Conservation (phyloP, 2,797 vertebrate genomes). For the Coregonus ussuriensis region DNA sequence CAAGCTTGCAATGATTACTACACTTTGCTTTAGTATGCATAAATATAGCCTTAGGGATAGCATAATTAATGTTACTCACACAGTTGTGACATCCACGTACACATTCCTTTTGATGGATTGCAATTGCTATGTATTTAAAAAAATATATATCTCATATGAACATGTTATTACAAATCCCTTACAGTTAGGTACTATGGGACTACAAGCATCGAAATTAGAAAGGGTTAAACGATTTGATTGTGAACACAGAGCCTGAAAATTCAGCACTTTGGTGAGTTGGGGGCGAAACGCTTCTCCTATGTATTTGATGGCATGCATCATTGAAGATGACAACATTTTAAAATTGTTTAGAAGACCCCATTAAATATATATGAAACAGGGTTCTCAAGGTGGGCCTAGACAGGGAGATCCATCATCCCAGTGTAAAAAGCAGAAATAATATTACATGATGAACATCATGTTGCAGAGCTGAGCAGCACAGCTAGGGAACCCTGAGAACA, state of each 20-base stretch:
- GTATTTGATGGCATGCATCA: slow-evolving; percentile 77
- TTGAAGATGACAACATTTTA: slow-evolving; percentile 81
- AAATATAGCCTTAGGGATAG: slow-evolving; percentile 45
- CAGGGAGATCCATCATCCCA: slow-evolving; percentile 79
- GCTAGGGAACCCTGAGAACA: slow-evolving; percentile 55
- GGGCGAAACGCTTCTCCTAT: slow-evolving; percentile 50
- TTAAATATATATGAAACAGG: slow-evolving; percentile 80
- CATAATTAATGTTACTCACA: slow-evolving; percentile 66
- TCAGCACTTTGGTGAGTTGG: slow-evolving; percentile 52
- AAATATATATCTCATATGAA: slow-evolving; percentile 57
- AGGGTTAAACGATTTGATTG: slow-evolving; percentile 61
- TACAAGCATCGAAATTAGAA: slow-evolving; percentile 46
- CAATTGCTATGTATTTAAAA: slow-evolving; percentile 57
- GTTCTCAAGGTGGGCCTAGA: slow-evolving; percentile 77
- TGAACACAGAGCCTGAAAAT: slow-evolving; percentile 58
- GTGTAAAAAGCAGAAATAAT: slow-evolving; percentile 74
- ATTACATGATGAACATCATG: slow-evolving; percentile 76
- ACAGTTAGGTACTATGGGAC: slow-evolving; percentile 37
- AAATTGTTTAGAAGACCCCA: slow-evolving; percentile 78
- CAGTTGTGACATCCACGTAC: slow-evolving; percentile 47
- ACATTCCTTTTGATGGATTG: slow-evolving; percentile 50
- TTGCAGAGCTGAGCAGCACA: slow-evolving; percentile 38
- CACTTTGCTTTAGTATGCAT: slow-evolving; percentile 57
- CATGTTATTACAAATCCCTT: slow-evolving; percentile 39
- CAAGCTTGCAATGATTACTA: slow-evolving; percentile 58